Base-by-base conservation (phyloP, 2,113 vertebrate species). In the Neotoma lepida region DNA sequence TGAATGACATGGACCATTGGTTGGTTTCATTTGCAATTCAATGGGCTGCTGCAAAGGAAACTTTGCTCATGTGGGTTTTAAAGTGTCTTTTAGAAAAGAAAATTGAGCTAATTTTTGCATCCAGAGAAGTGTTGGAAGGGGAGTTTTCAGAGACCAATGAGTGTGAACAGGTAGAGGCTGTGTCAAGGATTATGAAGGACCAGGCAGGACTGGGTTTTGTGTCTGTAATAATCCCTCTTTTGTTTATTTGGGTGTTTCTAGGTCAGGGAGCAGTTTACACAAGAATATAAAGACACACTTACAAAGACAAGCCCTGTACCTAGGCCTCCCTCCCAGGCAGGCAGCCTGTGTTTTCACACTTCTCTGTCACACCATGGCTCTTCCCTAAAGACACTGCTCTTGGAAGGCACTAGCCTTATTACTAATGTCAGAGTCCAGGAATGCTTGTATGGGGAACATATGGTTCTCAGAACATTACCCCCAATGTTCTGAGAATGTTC, bases 161-260 rank as follows among this genome's bases (percentile, higher is more conserved):
- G 93, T 96, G 93, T 94, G 96, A 97, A 95, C 96, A 97, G 97
- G 97, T 98, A 98, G 96, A 97, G 90, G 94, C 46, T 94, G 89
- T 96, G 86, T 74, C 44, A 54, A 70, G 91, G 91, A 97, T 98
- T 95, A 97, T 89, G 97, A 98, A 97, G 95, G 97, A 88, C 22
- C 76, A 94, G 96, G 96, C 95, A 92, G 97, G 94, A 87, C 97
- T 96, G 97, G 96, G 96, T 98, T 97, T 98, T 96, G 95, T 96
- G 94, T 97, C 96, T 97, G 96, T 97, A 96, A 95, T 98, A 98
- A 98, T 98, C 96, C 96, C 80, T 39, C 85, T 94, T 97, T 98
- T 98, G 94, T 98, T 66, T 97, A 96, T 97, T 94, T 96, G 96
- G 77, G 0, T 8, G 94, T 98, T 98, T 98, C 94, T 96, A 95